These are phyloP conservation scores for Tolmerus cingulatus DNA, from an alignment of 2,888 invertebrate genomes.

Conservation along the genomic window DNA sequence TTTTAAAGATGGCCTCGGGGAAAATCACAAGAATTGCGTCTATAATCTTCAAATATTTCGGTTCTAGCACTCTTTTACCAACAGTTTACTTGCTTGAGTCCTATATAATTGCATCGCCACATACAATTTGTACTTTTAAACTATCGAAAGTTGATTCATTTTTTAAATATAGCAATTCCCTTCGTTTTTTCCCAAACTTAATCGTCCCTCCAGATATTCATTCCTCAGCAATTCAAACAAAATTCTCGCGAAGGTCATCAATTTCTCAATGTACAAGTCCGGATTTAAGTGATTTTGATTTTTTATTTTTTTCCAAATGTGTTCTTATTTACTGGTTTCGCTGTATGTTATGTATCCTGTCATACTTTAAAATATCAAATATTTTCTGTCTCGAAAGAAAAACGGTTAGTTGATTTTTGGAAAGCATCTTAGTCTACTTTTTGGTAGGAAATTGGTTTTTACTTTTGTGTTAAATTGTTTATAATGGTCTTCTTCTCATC, in stretches of 20 bases:
- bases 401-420: not conserved
- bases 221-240: conserved; percentile 20
- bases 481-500: not conserved
- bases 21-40: conserved; percentile 7
- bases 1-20: not conserved
- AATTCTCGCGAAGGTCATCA: conserved; percentile 12
- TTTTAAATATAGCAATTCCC: not conserved
- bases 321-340: not conserved
- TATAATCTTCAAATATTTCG: not conserved
- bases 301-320: not conserved
- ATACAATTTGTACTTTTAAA: not conserved
- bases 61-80: not conserved
- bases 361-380: not conserved
- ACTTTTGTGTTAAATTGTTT: not conserved
- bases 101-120: not conserved
- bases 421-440: not conserved
- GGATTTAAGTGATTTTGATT: not conserved
- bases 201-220: not conserved
- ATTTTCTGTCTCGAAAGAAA: not conserved
- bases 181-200: not conserved
- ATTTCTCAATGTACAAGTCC: not conserved
- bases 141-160: not conserved
- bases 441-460: not conserved
- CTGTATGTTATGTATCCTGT: not conserved
- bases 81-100: not conserved